Evolutionary conservation across 2,113 vertebrate species (phyloP), one percentile per base, ranked within the genome.

Genomic region (Tinamus guttatus): DNA sequence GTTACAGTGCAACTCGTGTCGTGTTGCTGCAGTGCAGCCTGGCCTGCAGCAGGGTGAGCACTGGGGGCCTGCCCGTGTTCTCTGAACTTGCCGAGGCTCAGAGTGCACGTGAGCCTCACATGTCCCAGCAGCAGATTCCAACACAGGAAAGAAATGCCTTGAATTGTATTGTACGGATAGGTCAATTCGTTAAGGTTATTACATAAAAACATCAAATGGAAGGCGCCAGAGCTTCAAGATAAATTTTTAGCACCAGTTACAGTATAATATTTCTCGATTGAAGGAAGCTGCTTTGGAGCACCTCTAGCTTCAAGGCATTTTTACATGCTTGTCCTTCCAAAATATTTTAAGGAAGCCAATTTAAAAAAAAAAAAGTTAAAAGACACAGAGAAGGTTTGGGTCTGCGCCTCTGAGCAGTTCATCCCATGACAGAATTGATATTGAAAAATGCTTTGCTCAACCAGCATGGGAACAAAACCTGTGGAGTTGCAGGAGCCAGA

Each of bases 361-460:
- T 71, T 22, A 84, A 92, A 69, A 59, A 71, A 49, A 49, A 78
- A 88, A 41, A 78, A 88, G 22, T 70, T 89, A 58, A 79, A 89
- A 58, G 56, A 41, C 38, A 60, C 6, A n/a, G 34, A 59, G 56
- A 27, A 51, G 56, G 43, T 82, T 90, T 75, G 58, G 24, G 58
- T 85, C 70, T 75, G 32, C 43, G 89, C 74, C 78, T 93, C 14
- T 56, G 70, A 79, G 69, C 62, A 68, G 38, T 18, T 59, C 56
- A 75, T 49, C 60, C 71, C 43, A 0, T 30, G 51, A 20, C 54
- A 54, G 56, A 34, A 51, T 74, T 20, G 1, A 60, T 84, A 56
- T 69, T 59, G 67, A 56, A 80, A 56, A 73, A 22, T 30, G 49
- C 40, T 83, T 77, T 83, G 32, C 24, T 73, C 12, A 25, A 43